Percentiles rank a stretch among this genome's conserved stretches.
phyloP scores from a whole-genome alignment of 2,113 vertebrate species.

The Gobio gobio region DNA sequence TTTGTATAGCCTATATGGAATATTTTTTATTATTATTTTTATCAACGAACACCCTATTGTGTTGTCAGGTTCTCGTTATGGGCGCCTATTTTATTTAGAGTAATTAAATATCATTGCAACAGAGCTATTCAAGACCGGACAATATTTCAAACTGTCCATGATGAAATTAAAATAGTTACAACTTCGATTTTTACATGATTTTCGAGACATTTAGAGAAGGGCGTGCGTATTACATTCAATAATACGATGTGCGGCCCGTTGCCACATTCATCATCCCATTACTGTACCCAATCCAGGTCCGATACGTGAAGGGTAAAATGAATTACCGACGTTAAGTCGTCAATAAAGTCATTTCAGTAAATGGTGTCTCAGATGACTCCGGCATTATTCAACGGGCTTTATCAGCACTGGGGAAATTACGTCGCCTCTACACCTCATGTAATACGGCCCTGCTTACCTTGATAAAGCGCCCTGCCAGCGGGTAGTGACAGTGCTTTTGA shows the following conservation, averaged over 20 bases:
- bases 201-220: slow-evolving; percentile 73
- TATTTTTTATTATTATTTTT: background rate
- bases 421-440: slow-evolving; percentile 86
- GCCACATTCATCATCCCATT: slow-evolving; percentile 98
- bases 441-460: slow-evolving; percentile 90
- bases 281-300: slow-evolving; percentile 94
- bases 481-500: slow-evolving; percentile 94
- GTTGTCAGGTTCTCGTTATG: background rate
- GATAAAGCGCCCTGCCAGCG: slow-evolving; percentile 98
- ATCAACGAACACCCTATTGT: slow-evolving; percentile 4
- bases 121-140: slow-evolving; percentile 39
- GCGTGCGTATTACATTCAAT: slow-evolving; percentile 81
- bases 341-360: slow-evolving; percentile 99
- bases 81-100: slow-evolving; percentile 5
- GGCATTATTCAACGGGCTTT: slow-evolving; percentile 98
- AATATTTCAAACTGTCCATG: slow-evolving; percentile 56
- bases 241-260: slow-evolving; percentile 83
- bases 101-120: slow-evolving; percentile 38
- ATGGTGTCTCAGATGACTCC: slow-evolving; percentile 94
- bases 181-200: slow-evolving; percentile 76
- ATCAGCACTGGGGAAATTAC: slow-evolving; percentile 98
- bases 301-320: slow-evolving; percentile 95
- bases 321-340: slow-evolving; percentile 98
- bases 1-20: background rate
- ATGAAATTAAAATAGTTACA: slow-evolving; percentile 69